Conservation (phyloP, 2,797 vertebrate species). For the Cichlasoma orientale region DNA sequence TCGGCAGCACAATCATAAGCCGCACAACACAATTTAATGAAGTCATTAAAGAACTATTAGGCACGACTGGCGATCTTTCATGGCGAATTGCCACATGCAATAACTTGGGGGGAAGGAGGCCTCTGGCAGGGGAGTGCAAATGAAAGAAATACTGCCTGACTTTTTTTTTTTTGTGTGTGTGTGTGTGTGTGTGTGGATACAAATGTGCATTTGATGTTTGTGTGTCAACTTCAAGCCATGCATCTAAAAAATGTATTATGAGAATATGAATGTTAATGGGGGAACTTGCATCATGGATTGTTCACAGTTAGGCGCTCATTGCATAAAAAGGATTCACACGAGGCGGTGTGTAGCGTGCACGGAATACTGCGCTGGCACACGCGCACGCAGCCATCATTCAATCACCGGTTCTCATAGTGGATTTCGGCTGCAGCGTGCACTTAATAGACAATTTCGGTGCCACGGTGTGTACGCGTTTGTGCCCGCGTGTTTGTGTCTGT, state of each 20-base stretch:
- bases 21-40: constrained; percentile 85
- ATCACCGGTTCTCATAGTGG: constrained; percentile 50
- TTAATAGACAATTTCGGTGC: constrained; percentile 66
- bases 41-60: constrained; percentile 88
- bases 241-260: constrained; percentile 60
- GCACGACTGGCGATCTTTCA: constrained; percentile 81
- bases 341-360: constrained; percentile 21
- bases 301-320: constrained; percentile 57
- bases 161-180: constrained; percentile 6
- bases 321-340: constrained; percentile 67
- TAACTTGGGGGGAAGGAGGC: constrained; percentile 61
- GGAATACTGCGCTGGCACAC: constrained; percentile 26
- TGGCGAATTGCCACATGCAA: constrained; percentile 82
- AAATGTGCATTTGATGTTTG: constrained; percentile 12
- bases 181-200: not conserved
- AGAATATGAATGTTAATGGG: constrained; percentile 60
- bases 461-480: constrained; percentile 23
- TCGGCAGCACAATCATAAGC: constrained; percentile 79
- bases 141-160: constrained; percentile 55
- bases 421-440: constrained; percentile 58
- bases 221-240: constrained; percentile 29
- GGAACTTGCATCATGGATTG: constrained; percentile 58
- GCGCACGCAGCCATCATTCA: constrained; percentile 35
- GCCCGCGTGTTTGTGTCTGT: constrained; percentile 48
- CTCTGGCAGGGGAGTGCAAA: constrained; percentile 28